Evolutionary conservation across 2,888 invertebrate species (phyloP), one percentile per base, ranked within the genome.

Genomic region (Lasioglossum lativentre): DNA sequence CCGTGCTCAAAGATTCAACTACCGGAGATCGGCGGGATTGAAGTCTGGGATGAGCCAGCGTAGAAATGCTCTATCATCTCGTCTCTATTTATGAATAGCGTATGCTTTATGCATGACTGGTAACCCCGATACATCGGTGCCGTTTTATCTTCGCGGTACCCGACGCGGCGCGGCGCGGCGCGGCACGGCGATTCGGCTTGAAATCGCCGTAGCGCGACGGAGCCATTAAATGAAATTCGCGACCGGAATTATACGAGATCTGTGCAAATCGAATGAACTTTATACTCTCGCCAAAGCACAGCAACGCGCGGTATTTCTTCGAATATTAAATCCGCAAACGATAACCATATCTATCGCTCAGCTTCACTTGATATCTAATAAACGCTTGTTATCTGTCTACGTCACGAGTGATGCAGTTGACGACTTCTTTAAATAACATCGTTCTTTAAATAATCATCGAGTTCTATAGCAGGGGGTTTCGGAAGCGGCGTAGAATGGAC

Each of bases 1-100:
- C 89, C 86, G 80, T 47, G 42, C 76, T 92, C 71, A 86, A 87
- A 85, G 81, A 92, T 92, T 91, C 80, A 88, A 87, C 80, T 74
- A 72, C 85, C 86, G 90, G 87, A 89, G 84, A 91, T 92, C 68
- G 75, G 73, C 52, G 47, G 59, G 47, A 23, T 63, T 68, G 34
- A 74, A 82, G 75, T 79, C 81, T 40, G 14, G 56, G 40, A 81
- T 83, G 52, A 82, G 42, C 80, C 68, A 68, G 16, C 74, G 52
- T 73, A 80, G 78, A 75, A 87, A 75, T 59, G 52, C 59, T 75
- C 71, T 68, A 75, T 59, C 75, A 63, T 47, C 80, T 83, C 66
- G 70, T 86, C 84, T 85, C 80, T 68, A 87, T 82, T 76, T 78
- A 77, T 86, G 75, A 86, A 77, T 78, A 10, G n/a, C 70, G 40